phyloP scores from a whole-genome alignment of 2,797 vertebrate genomes.

The Myotis daubentonii region DNA sequence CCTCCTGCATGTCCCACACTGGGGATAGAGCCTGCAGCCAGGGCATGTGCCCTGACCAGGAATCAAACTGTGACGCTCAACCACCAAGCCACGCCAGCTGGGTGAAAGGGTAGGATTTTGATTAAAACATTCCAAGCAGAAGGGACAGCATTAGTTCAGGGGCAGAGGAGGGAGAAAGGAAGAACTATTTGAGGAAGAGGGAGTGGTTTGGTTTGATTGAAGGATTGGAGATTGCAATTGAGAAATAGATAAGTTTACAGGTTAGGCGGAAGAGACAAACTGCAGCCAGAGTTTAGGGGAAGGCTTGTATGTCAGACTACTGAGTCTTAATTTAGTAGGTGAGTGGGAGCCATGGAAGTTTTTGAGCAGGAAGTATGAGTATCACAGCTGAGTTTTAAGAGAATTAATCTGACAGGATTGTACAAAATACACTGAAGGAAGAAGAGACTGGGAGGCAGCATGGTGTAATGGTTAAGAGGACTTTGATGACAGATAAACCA shows the following conservation, averaged over 20 bases:
- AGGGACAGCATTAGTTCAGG: not conserved
- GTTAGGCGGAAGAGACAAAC: not conserved
- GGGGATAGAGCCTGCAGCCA: too few relatives aligned
- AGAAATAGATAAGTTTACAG: conserved; percentile 31
- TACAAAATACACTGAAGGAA: conserved; percentile 41
- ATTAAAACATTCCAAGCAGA: conserved; percentile 16
- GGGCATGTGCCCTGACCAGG: too few relatives aligned
- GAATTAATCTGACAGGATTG: conserved; percentile 50
- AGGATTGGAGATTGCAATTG: not conserved
- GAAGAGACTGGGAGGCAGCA: not conserved
- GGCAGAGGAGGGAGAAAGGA: not conserved
- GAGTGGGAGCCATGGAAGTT: conserved; percentile 13
- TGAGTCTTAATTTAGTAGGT: conserved; percentile 7
- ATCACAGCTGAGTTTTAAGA: conserved; percentile 45
- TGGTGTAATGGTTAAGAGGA: not conserved
- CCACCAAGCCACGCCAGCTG: too few relatives aligned
- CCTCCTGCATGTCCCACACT: too few relatives aligned
- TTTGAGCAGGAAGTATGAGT: conserved; percentile 8
- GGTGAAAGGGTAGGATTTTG: not conserved
- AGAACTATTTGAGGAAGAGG: not conserved
- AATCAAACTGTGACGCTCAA: too few relatives aligned
- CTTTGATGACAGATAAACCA: not conserved
- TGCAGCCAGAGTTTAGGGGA: not conserved
- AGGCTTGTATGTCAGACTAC: not conserved
- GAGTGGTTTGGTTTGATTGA: not conserved